Percentiles rank a stretch among this genome's conserved stretches.
phyloP scores from a whole-genome alignment of 1,140 invertebrate species.

The Reticulitermes speratus region DNA sequence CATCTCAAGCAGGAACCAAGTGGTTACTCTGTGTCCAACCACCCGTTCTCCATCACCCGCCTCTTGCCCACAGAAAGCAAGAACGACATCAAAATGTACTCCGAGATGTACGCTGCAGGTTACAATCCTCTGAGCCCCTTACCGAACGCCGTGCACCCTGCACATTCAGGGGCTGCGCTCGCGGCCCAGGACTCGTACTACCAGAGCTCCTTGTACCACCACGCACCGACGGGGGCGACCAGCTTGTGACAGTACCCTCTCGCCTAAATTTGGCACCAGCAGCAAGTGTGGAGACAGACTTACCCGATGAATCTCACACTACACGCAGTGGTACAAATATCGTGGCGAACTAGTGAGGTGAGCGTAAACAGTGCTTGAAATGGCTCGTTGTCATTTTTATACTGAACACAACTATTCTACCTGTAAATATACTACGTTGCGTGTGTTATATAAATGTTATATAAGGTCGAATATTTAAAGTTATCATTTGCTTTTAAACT shows the following conservation, averaged over 20 bases:
- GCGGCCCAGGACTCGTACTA: constrained; percentile 79
- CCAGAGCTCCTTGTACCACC: constrained; percentile 72
- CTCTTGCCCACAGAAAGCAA: constrained; percentile 78
- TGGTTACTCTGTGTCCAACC: constrained; percentile 64
- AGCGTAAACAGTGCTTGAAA: background rate
- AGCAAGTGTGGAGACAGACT: background rate
- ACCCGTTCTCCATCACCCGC: constrained; percentile 93
- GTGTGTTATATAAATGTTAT: background rate
- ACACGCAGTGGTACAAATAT: background rate
- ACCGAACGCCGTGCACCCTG: constrained; percentile 59
- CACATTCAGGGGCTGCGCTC: constrained; percentile 58
- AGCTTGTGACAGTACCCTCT: constrained; percentile 43
- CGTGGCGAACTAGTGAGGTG: background rate
- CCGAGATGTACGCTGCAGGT: constrained; percentile 58
- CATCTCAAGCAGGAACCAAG: constrained; percentile 74
- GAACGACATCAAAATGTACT: constrained; percentile 55
- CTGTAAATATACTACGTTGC: background rate
- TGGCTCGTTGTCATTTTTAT: constrained; percentile 13
- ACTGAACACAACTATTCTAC: background rate
- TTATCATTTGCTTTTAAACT: background rate
- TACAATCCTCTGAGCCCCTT: constrained; percentile 62
- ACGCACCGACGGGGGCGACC: constrained; percentile 62
- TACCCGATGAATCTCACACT: background rate
- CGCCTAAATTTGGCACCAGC: constrained; percentile 12
- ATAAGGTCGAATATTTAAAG: constrained; percentile 7